Evolutionary conservation across 2,113 vertebrate species (phyloP), one percentile per base, ranked within the genome.

Genomic region (Calyptommatus sinebrachiatus): DNA sequence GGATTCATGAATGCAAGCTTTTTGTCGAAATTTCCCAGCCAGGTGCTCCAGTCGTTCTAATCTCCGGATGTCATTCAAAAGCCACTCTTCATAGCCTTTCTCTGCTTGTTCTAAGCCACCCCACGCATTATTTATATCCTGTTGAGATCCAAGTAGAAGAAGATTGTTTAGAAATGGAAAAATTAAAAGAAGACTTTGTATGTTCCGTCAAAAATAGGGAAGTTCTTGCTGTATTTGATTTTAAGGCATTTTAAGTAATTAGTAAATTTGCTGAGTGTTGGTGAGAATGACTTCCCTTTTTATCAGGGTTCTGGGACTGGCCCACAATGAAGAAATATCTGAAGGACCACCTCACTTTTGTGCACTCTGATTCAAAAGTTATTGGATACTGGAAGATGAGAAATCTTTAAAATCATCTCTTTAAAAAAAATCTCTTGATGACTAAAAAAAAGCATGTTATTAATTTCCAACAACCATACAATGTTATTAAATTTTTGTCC

Each of bases 61-160:
- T 91, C 98, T 93, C 83, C 98, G 97, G 71, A 99, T 99, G 91
- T 99, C 98, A 10, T 99, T 99, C 88, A 99, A 94, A 74, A 99
- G 93, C 98, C 98, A 99, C 86, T 99, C 98, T 80, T 99, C 98
- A 0, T 99, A 99, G 87, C 98, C 98, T 81, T 99, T 99, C 91
- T 99, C 98, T 0, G 97, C 97, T 85, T 98, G 97, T 85, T 99
- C 98, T 75, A 99, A 95, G 72, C 93, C 93, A 48, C 96, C 96
- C 98, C 98, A 99, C 7, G 97, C 97, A 7, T 97, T 99, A 91
- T 97, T 98, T 82, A 99, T 97, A 90, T 99, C 98, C 98, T 99
- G 86, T 0, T 77, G 26, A 63, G n/a, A 66, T 3, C 3, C 70
- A n/a, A 75, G 10, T 12, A 81, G 65, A 83, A 46, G 41, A 46